phyloP scores from a whole-genome alignment of 2,888 invertebrate species.

The Panzeria rudis region DNA sequence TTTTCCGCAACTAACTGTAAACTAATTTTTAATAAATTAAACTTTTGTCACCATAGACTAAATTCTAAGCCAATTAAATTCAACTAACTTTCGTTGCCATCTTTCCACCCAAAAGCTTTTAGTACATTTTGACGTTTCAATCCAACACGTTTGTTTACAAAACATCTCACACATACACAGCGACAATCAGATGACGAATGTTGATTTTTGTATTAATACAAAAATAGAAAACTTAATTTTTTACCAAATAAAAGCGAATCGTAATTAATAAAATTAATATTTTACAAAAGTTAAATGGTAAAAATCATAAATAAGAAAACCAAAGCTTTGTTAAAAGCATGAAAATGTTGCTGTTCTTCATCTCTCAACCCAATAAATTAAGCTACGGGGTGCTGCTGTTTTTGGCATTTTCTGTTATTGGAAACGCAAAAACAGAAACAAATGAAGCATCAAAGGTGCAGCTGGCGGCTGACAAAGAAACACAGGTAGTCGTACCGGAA shows the following conservation, averaged over 20 bases:
- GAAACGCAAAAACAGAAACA: slow-evolving; percentile 14
- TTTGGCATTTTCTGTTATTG: slow-evolving; percentile 14
- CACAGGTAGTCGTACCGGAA: neutral
- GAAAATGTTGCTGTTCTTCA: slow-evolving; percentile 34
- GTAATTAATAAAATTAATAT: neutral
- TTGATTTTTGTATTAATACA: slow-evolving; percentile 17
- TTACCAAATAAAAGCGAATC: neutral
- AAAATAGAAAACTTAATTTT: slow-evolving; percentile 13
- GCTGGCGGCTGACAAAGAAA: neutral
- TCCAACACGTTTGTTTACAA: slow-evolving; percentile 61
- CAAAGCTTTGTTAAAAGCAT: slow-evolving; percentile 3
- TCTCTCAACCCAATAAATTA: slow-evolving; percentile 35
- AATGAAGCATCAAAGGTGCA: slow-evolving; percentile 5
- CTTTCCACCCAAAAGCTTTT: neutral
- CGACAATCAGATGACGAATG: slow-evolving; percentile 52
- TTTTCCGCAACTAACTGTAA: too few species aligned
- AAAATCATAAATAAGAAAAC: neutral
- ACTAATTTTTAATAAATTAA: too few species aligned
- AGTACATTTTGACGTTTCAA: slow-evolving; percentile 21
- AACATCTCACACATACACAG: neutral
- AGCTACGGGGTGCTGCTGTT: slow-evolving; percentile 12
- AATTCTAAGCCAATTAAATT: too few species aligned
- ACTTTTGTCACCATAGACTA: too few species aligned
- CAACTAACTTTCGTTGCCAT: too few species aligned
- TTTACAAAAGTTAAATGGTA: slow-evolving; percentile 40